Conservation (phyloP, 1,140 invertebrate genomes). For the Pygmarrhopalites habei region DNA sequence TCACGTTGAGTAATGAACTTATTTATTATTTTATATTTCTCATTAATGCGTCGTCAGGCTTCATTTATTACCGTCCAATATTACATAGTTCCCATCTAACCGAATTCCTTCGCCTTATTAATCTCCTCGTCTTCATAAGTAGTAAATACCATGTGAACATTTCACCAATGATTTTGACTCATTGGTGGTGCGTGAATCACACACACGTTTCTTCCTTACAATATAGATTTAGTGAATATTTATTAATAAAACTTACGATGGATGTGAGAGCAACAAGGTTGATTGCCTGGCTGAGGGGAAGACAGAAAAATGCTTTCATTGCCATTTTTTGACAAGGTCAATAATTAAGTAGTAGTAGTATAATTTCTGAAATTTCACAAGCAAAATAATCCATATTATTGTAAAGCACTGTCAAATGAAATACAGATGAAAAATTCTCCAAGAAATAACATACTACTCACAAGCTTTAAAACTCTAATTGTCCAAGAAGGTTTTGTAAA, state of each 20-base stretch:
- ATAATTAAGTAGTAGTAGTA: too few species aligned
- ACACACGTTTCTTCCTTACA: not conserved
- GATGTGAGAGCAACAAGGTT: conserved; percentile 28
- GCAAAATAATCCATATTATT: too few species aligned
- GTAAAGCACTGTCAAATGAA: too few species aligned
- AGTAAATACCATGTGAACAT: too few species aligned
- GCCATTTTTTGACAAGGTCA: too few species aligned
- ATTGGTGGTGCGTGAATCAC: not conserved
- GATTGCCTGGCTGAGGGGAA: conserved; percentile 21
- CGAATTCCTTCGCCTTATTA: not conserved
- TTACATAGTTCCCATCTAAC: too few species aligned
- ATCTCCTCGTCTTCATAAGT: not conserved
- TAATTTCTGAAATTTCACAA: too few species aligned
- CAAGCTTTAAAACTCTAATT: too few species aligned
- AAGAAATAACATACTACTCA: too few species aligned
- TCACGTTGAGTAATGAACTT: not conserved
- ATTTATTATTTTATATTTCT: not conserved
- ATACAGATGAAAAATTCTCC: too few species aligned
- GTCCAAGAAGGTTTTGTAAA: too few species aligned
- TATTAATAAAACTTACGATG: conserved; percentile 19
- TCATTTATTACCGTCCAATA: not conserved
- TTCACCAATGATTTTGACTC: too few species aligned
- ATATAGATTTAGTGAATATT: not conserved
- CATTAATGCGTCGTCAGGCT: not conserved
- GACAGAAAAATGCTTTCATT: conserved; percentile 13